These are phyloP conservation scores for Hemibagrus guttatus DNA, from an alignment of 2,797 vertebrate genomes.

Conservation along the genomic window DNA sequence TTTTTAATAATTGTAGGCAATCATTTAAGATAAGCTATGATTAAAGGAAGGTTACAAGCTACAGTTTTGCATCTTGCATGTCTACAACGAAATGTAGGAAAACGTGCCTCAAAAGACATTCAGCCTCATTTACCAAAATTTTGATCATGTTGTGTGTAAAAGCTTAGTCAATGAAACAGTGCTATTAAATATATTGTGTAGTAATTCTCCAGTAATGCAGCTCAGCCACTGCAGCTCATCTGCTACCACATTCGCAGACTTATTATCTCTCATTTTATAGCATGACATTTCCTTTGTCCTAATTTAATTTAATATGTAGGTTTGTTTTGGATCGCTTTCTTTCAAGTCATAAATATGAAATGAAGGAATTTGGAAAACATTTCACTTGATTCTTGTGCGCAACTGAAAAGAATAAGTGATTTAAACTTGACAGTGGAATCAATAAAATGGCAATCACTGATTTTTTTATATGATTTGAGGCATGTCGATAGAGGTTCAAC, in stretches of 20 bases:
- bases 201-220: background rate
- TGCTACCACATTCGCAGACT: background rate
- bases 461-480: background rate
- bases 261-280: background rate
- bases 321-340: background rate
- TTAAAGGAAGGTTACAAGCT: background rate
- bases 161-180: background rate
- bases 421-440: background rate
- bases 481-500: background rate
- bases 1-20: background rate
- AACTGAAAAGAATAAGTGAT: background rate
- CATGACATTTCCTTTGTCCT: background rate
- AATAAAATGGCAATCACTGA: background rate
- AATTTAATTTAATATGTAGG: background rate
- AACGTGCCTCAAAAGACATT: background rate
- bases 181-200: background rate
- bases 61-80: background rate
- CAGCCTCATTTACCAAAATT: background rate
- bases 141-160: background rate
- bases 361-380: background rate
- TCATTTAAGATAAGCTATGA: background rate
- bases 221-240: background rate
- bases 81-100: background rate
- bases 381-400: background rate
- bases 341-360: background rate